Base-by-base conservation (phyloP, 92 coral and sea anemone genomes). In the Actinostola sp. region DNA sequence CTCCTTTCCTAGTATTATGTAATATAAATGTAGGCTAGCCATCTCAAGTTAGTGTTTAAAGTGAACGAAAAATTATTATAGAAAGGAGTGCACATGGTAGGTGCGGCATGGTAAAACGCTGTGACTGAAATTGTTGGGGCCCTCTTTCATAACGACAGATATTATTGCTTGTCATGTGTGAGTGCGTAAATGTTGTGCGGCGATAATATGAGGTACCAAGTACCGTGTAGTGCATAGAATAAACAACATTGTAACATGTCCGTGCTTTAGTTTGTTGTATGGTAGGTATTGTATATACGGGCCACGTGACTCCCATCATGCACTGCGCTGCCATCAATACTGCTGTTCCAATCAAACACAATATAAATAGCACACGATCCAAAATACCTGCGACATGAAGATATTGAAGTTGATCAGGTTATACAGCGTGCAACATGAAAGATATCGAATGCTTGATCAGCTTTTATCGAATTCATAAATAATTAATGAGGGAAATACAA, bases 271-370 rank as follows among this genome's bases (percentile, higher is more conserved):
- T 50, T 15, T 32, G 16, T 50, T 52, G 32, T 52, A 10, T 34
- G 15, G 61, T 34, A 15, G 12, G 74, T 17, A 1, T 68, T 61
- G 66, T 31, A 15, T 3, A 10, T 61, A 17, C 5, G 27, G 62
- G 16, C 20, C 44, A 32, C 9, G 72, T 15, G 21, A 16, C 49
- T 44, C 56, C 74, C 15, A 30, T 0, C 1, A 56, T 50, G 59
- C 61, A 23, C 74, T 68, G 74, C 38, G 26, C 57, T 56, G 21
- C 34, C 74, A 51, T 45, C 74, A 51, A 68, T 26, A 35, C 46
- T 36, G 58, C 44, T 66, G 72, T 28, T 52, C 57, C 56, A 52
- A 68, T 7, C 43, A 68, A 30, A 32, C 59, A 23, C 16, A 25
- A 28, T 23, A 68, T 36, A 68, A 50, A 33, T 11, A 33, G 74